phyloP scores from a whole-genome alignment of 1,140 invertebrate species.

The Cardiocondyla obscurior region DNA sequence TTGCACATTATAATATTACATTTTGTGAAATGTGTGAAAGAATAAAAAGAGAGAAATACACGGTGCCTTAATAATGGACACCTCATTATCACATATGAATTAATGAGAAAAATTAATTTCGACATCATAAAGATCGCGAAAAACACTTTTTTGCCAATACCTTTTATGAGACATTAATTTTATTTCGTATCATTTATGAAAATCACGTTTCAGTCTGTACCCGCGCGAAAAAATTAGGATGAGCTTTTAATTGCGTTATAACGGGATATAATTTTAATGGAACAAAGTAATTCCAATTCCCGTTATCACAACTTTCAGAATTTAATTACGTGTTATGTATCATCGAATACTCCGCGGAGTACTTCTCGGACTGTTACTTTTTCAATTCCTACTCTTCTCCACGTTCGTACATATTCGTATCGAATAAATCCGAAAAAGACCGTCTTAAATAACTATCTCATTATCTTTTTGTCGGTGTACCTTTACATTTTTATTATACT shows the following conservation, averaged over 20 bases:
- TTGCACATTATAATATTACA: background rate
- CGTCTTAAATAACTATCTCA: background rate
- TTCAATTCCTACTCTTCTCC: background rate
- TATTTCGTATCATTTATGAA: constrained; percentile 54
- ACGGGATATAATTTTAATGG: constrained; percentile 53
- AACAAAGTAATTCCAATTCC: constrained; percentile 29
- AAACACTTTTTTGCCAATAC: constrained; percentile 51
- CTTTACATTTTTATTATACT: no score
- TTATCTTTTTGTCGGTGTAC: background rate
- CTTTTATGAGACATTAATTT: constrained; percentile 58
- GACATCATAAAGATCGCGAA: constrained; percentile 46
- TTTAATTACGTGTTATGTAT: constrained; percentile 28
- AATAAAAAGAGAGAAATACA: background rate
- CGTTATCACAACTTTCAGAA: constrained; percentile 48
- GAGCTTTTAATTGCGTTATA: constrained; percentile 46
- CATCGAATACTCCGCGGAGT: background rate
- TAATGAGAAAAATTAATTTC: constrained; percentile 50
- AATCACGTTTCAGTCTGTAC: constrained; percentile 52
- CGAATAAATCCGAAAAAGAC: background rate
- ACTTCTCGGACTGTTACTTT: background rate
- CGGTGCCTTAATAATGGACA: constrained; percentile 4
- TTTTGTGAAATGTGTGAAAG: background rate
- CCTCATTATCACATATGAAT: constrained; percentile 18
- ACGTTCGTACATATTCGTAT: background rate
- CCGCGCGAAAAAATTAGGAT: constrained; percentile 45